A percentile compares a stretch with the other conserved stretches of the same genome.
phyloP scores from a whole-genome alignment of 2,113 vertebrate genomes.

The Cyprinodon variegatus region DNA sequence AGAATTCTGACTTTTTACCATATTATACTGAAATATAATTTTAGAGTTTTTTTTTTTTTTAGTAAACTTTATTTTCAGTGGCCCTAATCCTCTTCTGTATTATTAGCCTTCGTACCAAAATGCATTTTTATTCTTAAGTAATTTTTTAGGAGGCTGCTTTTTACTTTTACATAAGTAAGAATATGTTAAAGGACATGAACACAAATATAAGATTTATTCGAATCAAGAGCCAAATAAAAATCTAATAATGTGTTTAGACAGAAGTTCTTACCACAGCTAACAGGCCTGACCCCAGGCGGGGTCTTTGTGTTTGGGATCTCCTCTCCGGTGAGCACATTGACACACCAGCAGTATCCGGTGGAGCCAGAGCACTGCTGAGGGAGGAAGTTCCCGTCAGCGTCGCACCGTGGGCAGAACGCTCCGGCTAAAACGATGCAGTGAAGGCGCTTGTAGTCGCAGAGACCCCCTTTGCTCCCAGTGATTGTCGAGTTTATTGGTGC shows the following conservation, averaged over 20 bases:
- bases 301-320: constrained; percentile 4
- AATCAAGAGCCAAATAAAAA: no score
- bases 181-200: no score
- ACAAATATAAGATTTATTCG: no score
- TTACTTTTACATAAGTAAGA: no score
- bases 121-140: no score
- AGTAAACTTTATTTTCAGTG: no score
- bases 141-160: no score
- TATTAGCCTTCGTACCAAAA: no score
- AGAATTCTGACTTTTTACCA: no score
- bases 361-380: constrained; percentile 25
- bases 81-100: no score
- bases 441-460: not conserved
- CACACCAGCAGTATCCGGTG: constrained; percentile 45
- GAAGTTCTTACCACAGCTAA: constrained; percentile 25
- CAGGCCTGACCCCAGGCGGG: fast-evolving
- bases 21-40: no score
- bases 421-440: fast-evolving
- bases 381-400: not conserved
- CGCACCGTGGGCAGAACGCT: constrained; percentile 20
- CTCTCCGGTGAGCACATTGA: constrained; percentile 19
- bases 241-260: not conserved
- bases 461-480: fast-evolving
- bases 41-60: no score
- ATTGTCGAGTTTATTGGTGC: fast-evolving